Base-by-base conservation (phyloP, 2,888 invertebrate species). In the Exocentrus adspersus region DNA sequence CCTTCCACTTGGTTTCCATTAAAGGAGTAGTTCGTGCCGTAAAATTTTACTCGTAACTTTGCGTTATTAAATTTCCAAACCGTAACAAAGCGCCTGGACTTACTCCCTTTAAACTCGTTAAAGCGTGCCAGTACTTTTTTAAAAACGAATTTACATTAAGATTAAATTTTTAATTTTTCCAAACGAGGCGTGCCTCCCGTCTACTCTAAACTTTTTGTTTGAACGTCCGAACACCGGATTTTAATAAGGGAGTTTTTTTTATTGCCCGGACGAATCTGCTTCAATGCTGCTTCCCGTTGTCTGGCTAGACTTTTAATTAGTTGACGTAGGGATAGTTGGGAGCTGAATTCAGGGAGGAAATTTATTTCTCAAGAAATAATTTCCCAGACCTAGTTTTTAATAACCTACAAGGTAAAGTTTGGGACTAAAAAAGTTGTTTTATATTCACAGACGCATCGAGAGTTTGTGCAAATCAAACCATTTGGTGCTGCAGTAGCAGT, bases 271-370 rank as follows among this genome's bases (percentile, higher is more conserved):
- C 12, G 9, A 46, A 46, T n/a, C n/a, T n/a, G n/a, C n/a, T n/a
- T n/a, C 46, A 24, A 46, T 46, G 24, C 6, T 21, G 17, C 17
- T 46, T 46, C 17, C 46, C 10, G 24, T 24, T 46, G 46, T 46
- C 24, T 46, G 14, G 17, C 14, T 46, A 24, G 24, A 24, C 24
- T 0, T 21, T 14, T 5, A 4, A n/a, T 4, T 46, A 9, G 24
- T 12, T 12, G 14, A 6, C 4, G 14, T 12, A 21, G 24, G 14
- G 12, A 37, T 30, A 12, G 20, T 17, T 45, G n/a, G 20, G 2
- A n/a, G 6, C 12, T 9, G 6, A n/a, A 6, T n/a, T 4, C 30
- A 30, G 7, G n/a, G n/a, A n/a, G 10, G 9, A 30, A n/a, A 7
- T 9, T 30, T 1, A 7, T 9, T n/a, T 30, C 5, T 30, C 30